Evolutionary conservation across 2,113 vertebrate genomes (phyloP).

Genomic region (Gavia stellata): DNA sequence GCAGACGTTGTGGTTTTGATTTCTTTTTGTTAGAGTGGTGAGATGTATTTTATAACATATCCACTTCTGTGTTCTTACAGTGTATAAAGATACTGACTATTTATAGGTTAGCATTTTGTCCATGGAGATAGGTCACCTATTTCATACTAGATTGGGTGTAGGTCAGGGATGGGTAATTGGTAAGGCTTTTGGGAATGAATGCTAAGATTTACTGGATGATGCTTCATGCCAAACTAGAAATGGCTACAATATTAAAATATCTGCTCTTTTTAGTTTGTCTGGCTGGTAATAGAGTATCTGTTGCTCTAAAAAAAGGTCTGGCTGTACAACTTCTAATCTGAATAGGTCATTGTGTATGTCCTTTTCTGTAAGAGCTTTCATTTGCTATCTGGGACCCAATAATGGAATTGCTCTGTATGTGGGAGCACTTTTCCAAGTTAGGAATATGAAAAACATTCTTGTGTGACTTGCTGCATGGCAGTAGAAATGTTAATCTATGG

Average conservation of each 20-base stretch:
- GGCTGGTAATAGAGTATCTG: not conserved
- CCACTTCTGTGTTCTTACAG: not conserved
- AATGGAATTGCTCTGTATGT: not conserved
- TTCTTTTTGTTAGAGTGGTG: not conserved
- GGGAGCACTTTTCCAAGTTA: not conserved
- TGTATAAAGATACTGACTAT: not conserved
- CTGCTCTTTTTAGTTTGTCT: not conserved
- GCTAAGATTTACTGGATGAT: not conserved
- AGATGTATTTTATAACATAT: not conserved
- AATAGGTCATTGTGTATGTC: not conserved
- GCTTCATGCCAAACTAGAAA: not conserved
- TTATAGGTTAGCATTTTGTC: not conserved
- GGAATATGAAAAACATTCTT: conserved; percentile 8
- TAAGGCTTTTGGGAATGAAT: not conserved
- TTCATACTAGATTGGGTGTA: not conserved
- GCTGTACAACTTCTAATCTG: not conserved
- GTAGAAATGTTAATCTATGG: not conserved
- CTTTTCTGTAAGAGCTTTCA: not conserved
- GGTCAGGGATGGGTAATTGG: not conserved
- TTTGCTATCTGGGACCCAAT: not conserved
- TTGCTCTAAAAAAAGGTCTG: not conserved
- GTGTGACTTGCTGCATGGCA: not conserved
- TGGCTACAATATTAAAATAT: not conserved
- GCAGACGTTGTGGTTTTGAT: not conserved
- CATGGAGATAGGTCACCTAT: not conserved